Percentiles rank a stretch among this genome's conserved stretches.
These are phyloP conservation scores for Chalcis sispes DNA, from an alignment of 2,888 invertebrate genomes.

Conservation along the genomic window DNA sequence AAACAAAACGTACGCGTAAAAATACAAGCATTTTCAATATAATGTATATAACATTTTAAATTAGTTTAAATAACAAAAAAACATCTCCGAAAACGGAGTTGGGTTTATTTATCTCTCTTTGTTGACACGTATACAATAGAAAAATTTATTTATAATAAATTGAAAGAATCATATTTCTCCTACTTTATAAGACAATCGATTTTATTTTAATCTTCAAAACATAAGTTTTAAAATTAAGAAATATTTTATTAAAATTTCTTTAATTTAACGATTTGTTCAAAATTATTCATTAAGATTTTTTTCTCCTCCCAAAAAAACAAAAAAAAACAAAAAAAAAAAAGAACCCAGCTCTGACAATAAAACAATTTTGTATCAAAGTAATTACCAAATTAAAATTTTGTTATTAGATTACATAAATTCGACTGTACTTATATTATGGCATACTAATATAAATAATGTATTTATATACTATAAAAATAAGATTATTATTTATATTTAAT, in stretches of 20 bases:
- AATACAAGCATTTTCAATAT: conserved; percentile 35
- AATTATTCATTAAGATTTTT: conserved; percentile 1
- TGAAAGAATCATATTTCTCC: neutral
- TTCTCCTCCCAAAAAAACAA: no score
- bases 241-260: neutral
- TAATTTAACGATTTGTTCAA: conserved; percentile 11
- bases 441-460: conserved; percentile 60
- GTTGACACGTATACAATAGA: neutral
- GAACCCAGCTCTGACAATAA: conserved; percentile 45
- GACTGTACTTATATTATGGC: conserved; percentile 51
- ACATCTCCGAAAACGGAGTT: conserved; percentile 28
- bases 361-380: conserved; percentile 14
- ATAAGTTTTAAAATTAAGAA: neutral
- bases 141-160: neutral
- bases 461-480: conserved; percentile 59
- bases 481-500: conserved; percentile 68
- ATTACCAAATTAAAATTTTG: conserved; percentile 18
- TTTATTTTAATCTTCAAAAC: neutral
- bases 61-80: conserved; percentile 32
- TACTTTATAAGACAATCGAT: neutral
- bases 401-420: conserved; percentile 24
- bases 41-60: conserved; percentile 49
- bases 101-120: conserved; percentile 28
- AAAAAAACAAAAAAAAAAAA: no score
- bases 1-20: conserved; percentile 20